These are phyloP conservation scores for Loxodonta africana DNA, from an alignment of 2,113 vertebrate species.

Conservation along the genomic window DNA sequence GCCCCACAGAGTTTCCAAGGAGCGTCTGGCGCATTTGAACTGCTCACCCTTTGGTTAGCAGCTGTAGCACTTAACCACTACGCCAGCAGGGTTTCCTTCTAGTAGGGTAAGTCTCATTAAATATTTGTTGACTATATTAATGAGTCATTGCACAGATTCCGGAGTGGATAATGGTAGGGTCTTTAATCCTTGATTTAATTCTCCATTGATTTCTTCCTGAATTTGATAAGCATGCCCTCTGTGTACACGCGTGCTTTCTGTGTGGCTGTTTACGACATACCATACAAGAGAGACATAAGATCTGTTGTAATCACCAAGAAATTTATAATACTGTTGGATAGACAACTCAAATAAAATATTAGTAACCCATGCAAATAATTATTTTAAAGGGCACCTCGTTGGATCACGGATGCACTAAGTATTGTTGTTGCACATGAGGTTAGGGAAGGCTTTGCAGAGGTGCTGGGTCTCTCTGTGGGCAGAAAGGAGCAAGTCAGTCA, in stretches of 20 bases:
- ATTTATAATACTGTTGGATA: neutral
- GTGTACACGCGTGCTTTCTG: neutral
- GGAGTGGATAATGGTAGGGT: neutral
- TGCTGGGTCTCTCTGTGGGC: neutral
- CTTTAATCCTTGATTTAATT: neutral
- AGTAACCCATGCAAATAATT: constrained; percentile 13
- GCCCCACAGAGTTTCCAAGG: too few species aligned
- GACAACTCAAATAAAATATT: neutral
- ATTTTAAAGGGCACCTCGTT: neutral
- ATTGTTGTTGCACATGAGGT: neutral
- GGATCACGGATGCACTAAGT: neutral
- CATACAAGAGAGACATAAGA: neutral
- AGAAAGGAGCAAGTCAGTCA: constrained; percentile 26
- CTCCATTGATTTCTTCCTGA: neutral
- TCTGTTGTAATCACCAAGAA: neutral
- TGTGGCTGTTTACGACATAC: neutral
- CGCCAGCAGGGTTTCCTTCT: neutral
- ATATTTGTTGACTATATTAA: neutral
- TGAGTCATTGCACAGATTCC: neutral
- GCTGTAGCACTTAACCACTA: too few species aligned
- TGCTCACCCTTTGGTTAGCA: too few species aligned
- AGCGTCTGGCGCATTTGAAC: too few species aligned
- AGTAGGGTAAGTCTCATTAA: neutral
- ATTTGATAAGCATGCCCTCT: neutral
- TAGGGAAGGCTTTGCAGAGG: neutral